Evolutionary conservation across 2,797 vertebrate genomes (phyloP).

Genomic region (Danio choprae): DNA sequence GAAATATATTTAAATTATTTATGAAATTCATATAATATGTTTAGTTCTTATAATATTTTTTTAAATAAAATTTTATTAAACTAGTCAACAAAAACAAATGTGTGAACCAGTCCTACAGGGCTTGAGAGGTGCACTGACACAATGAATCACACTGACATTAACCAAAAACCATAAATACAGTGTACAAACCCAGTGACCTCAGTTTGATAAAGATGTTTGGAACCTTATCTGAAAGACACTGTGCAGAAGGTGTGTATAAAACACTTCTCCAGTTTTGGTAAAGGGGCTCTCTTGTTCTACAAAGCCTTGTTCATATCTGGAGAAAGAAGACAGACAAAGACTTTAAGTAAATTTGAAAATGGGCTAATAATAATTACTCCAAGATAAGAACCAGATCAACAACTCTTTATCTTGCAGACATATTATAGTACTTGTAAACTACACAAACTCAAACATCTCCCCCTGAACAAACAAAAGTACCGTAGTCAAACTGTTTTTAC

Average conservation of each 20-base stretch:
- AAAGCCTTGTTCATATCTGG: background rate
- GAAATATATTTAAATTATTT: too few species aligned
- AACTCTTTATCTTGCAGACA: background rate
- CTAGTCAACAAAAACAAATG: background rate
- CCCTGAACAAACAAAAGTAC: background rate
- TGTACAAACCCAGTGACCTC: constrained; percentile 44
- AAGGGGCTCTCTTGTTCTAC: constrained; percentile 4
- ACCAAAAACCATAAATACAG: constrained; percentile 18
- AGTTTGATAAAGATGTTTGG: constrained; percentile 41
- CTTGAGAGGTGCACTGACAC: background rate
- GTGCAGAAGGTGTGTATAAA: constrained; percentile 22
- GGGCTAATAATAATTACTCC: constrained; percentile 12
- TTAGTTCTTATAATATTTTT: too few species aligned
- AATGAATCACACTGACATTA: background rate
- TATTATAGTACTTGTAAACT: background rate
- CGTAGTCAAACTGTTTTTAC: background rate
- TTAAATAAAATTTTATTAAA: too few species aligned
- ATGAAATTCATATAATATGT: too few species aligned
- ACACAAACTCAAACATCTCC: background rate
- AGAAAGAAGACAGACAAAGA: background rate
- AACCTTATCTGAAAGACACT: constrained; percentile 37
- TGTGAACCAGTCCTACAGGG: background rate
- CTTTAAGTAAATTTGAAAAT: background rate
- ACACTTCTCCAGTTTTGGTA: constrained; percentile 18
- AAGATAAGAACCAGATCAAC: background rate